phyloP scores from a whole-genome alignment of 2,797 vertebrate species.

The Anomalospiza imberbis region DNA sequence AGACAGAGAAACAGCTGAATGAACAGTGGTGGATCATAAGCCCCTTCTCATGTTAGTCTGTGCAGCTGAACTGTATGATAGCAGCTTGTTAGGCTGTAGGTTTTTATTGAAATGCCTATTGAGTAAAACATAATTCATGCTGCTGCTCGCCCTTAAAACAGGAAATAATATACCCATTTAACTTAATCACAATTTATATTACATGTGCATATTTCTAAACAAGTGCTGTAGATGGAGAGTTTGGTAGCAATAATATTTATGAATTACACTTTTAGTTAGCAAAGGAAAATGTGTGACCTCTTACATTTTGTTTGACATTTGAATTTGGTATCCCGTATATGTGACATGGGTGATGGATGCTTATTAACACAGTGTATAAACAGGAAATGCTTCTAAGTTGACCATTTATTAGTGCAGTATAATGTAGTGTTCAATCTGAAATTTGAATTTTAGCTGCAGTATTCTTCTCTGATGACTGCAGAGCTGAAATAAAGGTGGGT shows the following conservation, averaged over 20 bases:
- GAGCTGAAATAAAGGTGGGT: background rate
- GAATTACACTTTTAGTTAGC: conserved; percentile 86
- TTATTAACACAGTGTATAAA: conserved; percentile 82
- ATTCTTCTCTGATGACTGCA: conserved; percentile 13
- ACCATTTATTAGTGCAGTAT: conserved; percentile 76
- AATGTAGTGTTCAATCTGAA: conserved; percentile 48
- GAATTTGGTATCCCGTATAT: conserved; percentile 78
- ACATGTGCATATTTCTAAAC: conserved; percentile 85
- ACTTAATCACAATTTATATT: conserved; percentile 84
- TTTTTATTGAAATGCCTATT: conserved; percentile 71
- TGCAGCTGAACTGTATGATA: conserved; percentile 21
- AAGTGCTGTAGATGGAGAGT: conserved; percentile 82
- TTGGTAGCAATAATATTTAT: conserved; percentile 87
- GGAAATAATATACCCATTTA: conserved; percentile 86
- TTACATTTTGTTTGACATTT: conserved; percentile 85
- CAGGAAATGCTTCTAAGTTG: conserved; percentile 84
- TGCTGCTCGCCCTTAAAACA: conserved; percentile 82
- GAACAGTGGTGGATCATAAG: background rate
- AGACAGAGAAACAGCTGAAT: conserved; percentile 17
- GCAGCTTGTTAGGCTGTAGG: conserved; percentile 40
- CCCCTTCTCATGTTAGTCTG: conserved; percentile 22
- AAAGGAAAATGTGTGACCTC: conserved; percentile 85
- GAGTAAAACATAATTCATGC: conserved; percentile 80
- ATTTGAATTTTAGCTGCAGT: conserved; percentile 69
- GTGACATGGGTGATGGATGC: conserved; percentile 81